A percentile compares a stretch with the other conserved stretches of the same genome.
These are phyloP conservation scores for Mamestra configurata DNA, from an alignment of 1,140 invertebrate genomes.

Conservation along the genomic window DNA sequence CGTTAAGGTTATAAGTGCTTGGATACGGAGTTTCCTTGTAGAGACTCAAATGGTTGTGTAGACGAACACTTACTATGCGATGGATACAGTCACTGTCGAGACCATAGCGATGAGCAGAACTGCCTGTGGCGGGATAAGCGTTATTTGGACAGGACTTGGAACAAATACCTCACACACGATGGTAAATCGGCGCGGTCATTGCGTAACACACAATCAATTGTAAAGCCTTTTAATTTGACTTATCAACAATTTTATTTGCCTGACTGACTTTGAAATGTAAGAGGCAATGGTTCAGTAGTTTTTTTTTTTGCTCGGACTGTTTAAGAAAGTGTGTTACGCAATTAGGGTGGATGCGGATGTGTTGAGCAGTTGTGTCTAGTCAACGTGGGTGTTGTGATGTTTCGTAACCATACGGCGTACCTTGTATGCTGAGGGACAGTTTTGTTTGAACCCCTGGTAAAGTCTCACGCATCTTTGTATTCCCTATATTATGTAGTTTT, in stretches of 20 bases:
- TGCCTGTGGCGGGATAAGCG: constrained; percentile 85
- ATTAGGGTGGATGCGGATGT: constrained; percentile 53
- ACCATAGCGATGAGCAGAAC: constrained; percentile 92
- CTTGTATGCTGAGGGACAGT: constrained; percentile 3
- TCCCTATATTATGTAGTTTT: constrained; percentile 21
- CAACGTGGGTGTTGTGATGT: constrained; percentile 41
- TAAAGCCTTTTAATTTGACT: too few relatives aligned
- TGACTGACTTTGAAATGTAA: too few relatives aligned
- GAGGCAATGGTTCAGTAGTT: too few relatives aligned
- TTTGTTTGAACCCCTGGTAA: not conserved
- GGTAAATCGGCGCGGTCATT: constrained; percentile 64
- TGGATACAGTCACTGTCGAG: constrained; percentile 90
- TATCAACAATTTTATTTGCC: too few relatives aligned
- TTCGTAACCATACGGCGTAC: constrained; percentile 20
- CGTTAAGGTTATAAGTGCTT: constrained; percentile 79
- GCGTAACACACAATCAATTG: too few relatives aligned
- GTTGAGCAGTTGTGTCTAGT: constrained; percentile 57
- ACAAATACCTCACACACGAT: constrained; percentile 58
- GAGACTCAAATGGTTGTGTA: constrained; percentile 89
- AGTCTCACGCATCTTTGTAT: constrained; percentile 15
- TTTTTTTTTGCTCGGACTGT: too few relatives aligned
- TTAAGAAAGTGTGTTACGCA: too few relatives aligned
- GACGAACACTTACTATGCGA: constrained; percentile 89
- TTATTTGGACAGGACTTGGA: constrained; percentile 57
- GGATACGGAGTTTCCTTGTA: constrained; percentile 89